These are phyloP conservation scores for Periophthalmodon schlosseri DNA, from an alignment of 2,113 vertebrate genomes.

Conservation along the genomic window DNA sequence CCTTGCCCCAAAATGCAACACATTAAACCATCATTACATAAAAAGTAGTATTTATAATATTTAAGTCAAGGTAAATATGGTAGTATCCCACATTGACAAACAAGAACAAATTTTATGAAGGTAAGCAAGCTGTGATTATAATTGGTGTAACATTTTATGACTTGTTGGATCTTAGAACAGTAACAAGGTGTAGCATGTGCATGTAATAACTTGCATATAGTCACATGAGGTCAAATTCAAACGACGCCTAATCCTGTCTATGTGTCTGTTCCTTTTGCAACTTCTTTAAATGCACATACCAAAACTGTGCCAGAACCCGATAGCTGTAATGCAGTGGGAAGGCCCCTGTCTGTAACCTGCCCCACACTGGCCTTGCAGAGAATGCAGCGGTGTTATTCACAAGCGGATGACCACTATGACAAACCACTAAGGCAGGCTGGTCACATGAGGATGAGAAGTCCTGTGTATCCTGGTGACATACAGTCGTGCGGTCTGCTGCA, in stretches of 20 bases:
- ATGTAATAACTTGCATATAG: slow-evolving; percentile 26
- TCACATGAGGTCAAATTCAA: background rate
- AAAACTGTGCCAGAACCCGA: background rate
- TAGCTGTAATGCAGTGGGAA: background rate
- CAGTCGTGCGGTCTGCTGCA: background rate
- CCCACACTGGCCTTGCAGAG: slow-evolving; percentile 5
- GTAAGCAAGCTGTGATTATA: background rate
- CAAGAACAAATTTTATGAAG: background rate
- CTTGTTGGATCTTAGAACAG: background rate
- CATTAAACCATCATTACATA: too few relatives aligned
- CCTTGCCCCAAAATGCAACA: too few relatives aligned
- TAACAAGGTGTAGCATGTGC: slow-evolving; percentile 25
- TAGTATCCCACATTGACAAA: background rate
- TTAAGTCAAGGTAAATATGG: too few relatives aligned
- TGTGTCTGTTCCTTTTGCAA: slow-evolving; percentile 8
- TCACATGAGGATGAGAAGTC: slow-evolving; percentile 40
- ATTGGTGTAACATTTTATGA: background rate
- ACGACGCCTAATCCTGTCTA: background rate
- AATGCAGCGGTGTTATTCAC: slow-evolving; percentile 31
- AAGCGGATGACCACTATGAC: slow-evolving; percentile 31
- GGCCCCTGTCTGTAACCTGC: background rate
- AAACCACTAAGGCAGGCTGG: slow-evolving; percentile 30
- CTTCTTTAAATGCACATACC: background rate
- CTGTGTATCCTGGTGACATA: slow-evolving; percentile 5
- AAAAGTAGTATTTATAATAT: too few relatives aligned